Conservation (phyloP, 2,113 vertebrate species). For the Hemiprocne comata region DNA sequence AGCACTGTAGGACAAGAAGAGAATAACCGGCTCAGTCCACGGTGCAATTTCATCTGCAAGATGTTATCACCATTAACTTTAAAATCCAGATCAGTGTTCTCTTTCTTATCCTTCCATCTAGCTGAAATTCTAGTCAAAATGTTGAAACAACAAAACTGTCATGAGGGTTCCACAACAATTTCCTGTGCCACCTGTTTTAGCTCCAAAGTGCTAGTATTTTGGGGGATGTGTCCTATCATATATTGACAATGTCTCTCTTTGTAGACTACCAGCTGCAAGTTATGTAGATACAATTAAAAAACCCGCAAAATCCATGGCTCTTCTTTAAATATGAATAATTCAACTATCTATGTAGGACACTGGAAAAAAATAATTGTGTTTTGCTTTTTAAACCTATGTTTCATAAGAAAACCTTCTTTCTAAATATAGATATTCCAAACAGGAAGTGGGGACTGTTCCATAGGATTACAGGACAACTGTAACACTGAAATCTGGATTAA, state of each 20-base stretch:
- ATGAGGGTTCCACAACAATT: neutral
- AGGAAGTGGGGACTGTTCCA: neutral
- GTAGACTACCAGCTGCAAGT: slow-evolving; percentile 32
- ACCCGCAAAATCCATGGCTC: neutral
- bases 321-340: slow-evolving; percentile 5
- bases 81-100: neutral
- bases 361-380: neutral
- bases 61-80: neutral
- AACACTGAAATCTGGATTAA: neutral
- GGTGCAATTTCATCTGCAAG: neutral
- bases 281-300: neutral
- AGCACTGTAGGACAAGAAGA: neutral
- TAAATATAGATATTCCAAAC: neutral
- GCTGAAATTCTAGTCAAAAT: neutral
- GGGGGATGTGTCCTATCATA: neutral
- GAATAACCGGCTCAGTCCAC: neutral
- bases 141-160: neutral
- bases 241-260: neutral
- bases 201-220: neutral
- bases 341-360: neutral
- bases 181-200: neutral
- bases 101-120: neutral
- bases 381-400: slow-evolving; percentile 1
- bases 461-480: neutral
- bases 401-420: neutral